Evolutionary conservation across 1,140 invertebrate genomes (phyloP), one percentile per base, ranked within the genome.

Genomic region (Leptinotarsa texana): DNA sequence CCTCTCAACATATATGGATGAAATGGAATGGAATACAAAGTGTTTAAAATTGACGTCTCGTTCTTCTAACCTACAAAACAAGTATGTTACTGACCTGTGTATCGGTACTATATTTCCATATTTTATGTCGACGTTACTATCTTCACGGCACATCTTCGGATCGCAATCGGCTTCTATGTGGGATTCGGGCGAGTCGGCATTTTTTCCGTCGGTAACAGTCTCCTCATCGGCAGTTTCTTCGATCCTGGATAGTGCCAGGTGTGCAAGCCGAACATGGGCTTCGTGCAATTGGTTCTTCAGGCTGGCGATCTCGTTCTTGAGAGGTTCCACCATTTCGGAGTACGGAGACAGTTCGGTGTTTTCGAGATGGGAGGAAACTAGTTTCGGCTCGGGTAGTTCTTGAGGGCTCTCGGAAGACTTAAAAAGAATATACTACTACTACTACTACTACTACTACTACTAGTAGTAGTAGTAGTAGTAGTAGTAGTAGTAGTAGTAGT

Each of bases 241-340:
- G 57, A 77, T 79, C 77, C 71, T 80, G 73, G 70, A 75, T 69
- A 72, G 57, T 69, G 75, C 69, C 13, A 80, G 75, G 24, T 81
- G 79, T 3, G 86, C 84, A 8, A 90, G 80, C 80, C 90, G 88
- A 3, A 86, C 82, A 74, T 90, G 88, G 1, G 89, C 83, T 21
- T 87, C 84, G 1, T 87, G 82, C 48, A 90, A 86, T 81, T 90
- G 88, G 0, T 87, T 84, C 75, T 87, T 86, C 61, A 90, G 81
- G 70, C 86, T 86, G 6, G 84, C 78, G 22, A 90, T 87, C 85
- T 90, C 89, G 63, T 89, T 87, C 76, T 89, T 88, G 27, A 90
- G 69, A 4, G 86, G 83, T 74, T 86, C 83, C 1, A 83, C 80
- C 17, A 83, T 75, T 73, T 84, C 81, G 17, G 79, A 77, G 24